Conservation (phyloP, 2,113 vertebrate species). For the Antennarius striatus region DNA sequence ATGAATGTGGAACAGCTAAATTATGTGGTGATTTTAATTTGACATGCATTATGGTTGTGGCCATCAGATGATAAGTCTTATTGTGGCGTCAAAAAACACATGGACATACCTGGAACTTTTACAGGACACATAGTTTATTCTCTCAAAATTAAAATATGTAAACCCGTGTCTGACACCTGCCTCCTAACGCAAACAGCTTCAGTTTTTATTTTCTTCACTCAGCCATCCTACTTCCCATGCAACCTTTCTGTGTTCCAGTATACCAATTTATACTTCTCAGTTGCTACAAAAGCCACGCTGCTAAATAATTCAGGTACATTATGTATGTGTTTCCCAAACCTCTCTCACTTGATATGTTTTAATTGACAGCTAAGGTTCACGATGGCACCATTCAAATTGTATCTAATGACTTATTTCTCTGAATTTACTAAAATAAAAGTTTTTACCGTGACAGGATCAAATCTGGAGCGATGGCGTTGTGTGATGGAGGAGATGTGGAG, state of each 20-base stretch:
- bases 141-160: slow-evolving; percentile 15
- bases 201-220: not conserved
- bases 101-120: not conserved
- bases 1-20: not conserved
- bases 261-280: slow-evolving; percentile 24
- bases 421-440: slow-evolving; percentile 22
- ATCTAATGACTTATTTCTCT: slow-evolving; percentile 30
- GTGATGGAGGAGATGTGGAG: slow-evolving; percentile 1
- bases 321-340: slow-evolving; percentile 17
- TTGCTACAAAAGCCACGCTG: slow-evolving; percentile 1
- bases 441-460: slow-evolving; percentile 18
- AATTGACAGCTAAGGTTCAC: slow-evolving; percentile 58
- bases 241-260: slow-evolving; percentile 6
- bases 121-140: not conserved
- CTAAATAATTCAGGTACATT: slow-evolving; percentile 53
- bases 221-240: slow-evolving; percentile 18
- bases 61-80: slow-evolving; percentile 9
- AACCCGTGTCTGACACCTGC: slow-evolving; percentile 26
- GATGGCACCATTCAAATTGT: slow-evolving; percentile 15
- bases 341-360: slow-evolving; percentile 37
- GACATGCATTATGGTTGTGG: slow-evolving; percentile 14
- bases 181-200: slow-evolving; percentile 5
- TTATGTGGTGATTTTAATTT: slow-evolving; percentile 34
- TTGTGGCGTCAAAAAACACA: slow-evolving; percentile 8
- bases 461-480: slow-evolving; percentile 33